Evolutionary conservation across 2,888 invertebrate genomes (phyloP), one percentile per base, ranked within the genome.

Genomic region (Andrena dorsata): DNA sequence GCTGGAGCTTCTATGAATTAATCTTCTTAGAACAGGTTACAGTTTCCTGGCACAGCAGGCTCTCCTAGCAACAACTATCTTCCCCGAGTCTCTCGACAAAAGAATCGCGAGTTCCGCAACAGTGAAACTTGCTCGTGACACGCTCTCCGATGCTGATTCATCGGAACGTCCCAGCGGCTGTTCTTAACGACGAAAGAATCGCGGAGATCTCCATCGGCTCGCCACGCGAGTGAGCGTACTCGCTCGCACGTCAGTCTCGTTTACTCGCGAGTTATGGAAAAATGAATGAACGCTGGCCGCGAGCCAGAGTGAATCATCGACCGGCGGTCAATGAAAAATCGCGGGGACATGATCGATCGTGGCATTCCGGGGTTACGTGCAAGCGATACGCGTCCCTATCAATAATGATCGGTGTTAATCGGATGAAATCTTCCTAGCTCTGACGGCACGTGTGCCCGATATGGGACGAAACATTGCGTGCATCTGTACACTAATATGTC

Each of bases 401-500:
- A 61, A 26, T 26, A 35, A 78, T 47, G 64, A 71, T 58, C 53
- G 49, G 28, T 66, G 76, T 82, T 79, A 76, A 79, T 82, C 26
- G 72, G 51, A 76, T 70, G 82, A 82, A 26, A 26, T 20, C 6
- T 60, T 69, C 80, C 73, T 80, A 73, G 41, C 63, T 80, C 51
- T 41, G 35, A 51, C 65, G n/a, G 35, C 53, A 10, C 23, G 8
- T 61, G 61, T 68, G 71, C 49, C 51, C 51, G 47, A 51, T 53
- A 28, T 10, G 23, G 58, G 20, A 60, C 65, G 69, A 82, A 75
- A 82, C 76, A 80, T 80, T 76, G 82, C 82, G 82, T 82, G 82
- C 82, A 80, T 75, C 26, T 70, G 61, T 71, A 56, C 53, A 68
- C 35, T 64, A 66, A 32, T 35, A 20, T 32, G 63, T 26, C 23